phyloP scores from a whole-genome alignment of 2,797 vertebrate species.

The Poecile montanus region DNA sequence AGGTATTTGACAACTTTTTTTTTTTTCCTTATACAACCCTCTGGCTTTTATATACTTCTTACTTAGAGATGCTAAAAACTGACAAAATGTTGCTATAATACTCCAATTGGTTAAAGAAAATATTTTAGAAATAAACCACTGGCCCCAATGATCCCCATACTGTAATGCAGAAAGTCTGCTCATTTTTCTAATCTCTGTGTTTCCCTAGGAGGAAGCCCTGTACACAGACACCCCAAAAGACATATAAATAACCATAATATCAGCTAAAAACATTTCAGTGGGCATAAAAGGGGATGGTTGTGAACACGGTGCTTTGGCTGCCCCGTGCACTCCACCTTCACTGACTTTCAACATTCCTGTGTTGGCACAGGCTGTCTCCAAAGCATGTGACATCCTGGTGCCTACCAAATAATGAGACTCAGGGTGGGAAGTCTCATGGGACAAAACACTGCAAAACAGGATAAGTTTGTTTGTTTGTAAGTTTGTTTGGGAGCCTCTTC shows the following conservation, averaged over 20 bases:
- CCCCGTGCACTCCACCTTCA: not conserved
- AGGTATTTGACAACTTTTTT: not conserved
- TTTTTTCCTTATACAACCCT: not conserved
- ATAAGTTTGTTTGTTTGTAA: not conserved
- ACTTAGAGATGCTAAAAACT: not conserved
- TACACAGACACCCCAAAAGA: not conserved
- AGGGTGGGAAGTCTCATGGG: not conserved
- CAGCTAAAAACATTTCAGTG: not conserved
- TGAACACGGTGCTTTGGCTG: fast-evolving
- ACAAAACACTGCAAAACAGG: not conserved
- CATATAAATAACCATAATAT: not conserved
- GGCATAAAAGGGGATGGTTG: not conserved
- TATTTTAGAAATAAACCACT: not conserved
- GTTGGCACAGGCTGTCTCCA: not conserved
- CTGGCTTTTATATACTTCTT: not conserved
- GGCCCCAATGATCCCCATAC: not conserved
- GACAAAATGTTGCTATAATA: not conserved
- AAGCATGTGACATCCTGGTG: not conserved
- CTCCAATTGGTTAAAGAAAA: not conserved
- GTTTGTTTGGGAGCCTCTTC: not conserved
- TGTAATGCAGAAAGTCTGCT: not conserved
- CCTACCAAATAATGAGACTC: not conserved
- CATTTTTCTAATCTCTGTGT: not conserved
- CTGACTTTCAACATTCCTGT: not conserved
- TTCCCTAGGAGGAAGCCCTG: not conserved